A percentile compares a stretch with the other conserved stretches of the same genome.
Conservation (phyloP, 2,888 invertebrate genomes). For the Hetaerina titia region DNA sequence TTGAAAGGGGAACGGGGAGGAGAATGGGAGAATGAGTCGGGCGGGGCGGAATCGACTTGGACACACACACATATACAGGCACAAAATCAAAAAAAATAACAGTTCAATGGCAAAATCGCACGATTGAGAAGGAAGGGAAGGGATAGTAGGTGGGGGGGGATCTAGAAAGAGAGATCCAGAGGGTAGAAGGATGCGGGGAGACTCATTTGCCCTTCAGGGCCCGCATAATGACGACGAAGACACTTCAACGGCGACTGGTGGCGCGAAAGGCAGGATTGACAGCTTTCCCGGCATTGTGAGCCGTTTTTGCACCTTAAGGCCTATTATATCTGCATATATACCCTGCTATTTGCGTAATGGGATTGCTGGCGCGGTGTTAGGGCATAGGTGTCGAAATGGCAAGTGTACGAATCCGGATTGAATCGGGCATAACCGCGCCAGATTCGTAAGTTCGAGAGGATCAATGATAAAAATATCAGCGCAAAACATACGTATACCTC, state of each 20-base stretch:
- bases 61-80: not conserved
- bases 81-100: not conserved
- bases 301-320: not conserved
- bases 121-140: not conserved
- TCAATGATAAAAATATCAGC: not conserved
- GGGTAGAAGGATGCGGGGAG: not conserved
- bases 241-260: not conserved
- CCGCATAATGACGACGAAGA: not conserved
- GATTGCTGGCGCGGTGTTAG: not conserved
- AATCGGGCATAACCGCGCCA: not conserved
- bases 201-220: not conserved
- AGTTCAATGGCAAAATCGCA: not conserved
- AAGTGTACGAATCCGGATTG: not conserved
- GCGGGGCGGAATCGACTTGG: not conserved
- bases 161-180: not conserved
- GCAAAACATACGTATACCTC: too few relatives aligned
- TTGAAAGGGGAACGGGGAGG: not conserved
- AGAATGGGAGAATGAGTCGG: not conserved
- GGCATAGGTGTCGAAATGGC: not conserved
- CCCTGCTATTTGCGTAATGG: not conserved
- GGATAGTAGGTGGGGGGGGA: not conserved
- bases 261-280: not conserved
- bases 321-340: not conserved
- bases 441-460: not conserved
- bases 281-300: not conserved